A percentile compares a stretch with the other conserved stretches of the same genome.
These are phyloP conservation scores for Redunca redunca DNA, from an alignment of 2,113 vertebrate genomes.

Conservation along the genomic window DNA sequence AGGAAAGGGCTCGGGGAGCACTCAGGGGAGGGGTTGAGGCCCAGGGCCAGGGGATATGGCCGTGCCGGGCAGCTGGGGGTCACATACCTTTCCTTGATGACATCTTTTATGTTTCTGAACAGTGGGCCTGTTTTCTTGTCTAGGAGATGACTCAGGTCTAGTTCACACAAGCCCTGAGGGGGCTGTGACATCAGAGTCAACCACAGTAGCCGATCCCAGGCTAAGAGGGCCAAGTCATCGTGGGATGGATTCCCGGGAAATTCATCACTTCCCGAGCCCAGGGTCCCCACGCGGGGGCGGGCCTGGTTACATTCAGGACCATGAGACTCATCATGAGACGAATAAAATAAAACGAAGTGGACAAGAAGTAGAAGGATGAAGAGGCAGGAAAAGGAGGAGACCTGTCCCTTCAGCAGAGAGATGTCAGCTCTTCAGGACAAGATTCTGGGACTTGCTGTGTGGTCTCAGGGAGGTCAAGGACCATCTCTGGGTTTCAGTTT, in stretches of 20 bases:
- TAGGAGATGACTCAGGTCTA: neutral
- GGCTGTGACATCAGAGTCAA: neutral
- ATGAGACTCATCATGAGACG: neutral
- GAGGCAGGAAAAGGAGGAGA: neutral
- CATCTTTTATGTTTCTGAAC: neutral
- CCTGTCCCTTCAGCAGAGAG: neutral
- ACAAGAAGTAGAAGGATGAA: neutral
- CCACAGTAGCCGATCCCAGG: neutral
- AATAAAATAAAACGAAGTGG: neutral
- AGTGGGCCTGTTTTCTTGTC: neutral
- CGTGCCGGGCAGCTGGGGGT: accelerated
- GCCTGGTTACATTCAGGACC: too few relatives aligned
- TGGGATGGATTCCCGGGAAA: neutral
- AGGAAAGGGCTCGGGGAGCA: accelerated
- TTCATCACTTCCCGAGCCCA: neutral
- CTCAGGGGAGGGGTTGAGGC: accelerated
- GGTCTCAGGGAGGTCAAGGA: neutral
- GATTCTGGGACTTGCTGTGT: neutral
- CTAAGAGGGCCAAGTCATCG: neutral
- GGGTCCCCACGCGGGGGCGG: accelerated
- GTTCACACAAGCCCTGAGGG: neutral
- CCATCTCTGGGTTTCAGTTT: neutral
- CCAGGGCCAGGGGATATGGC: neutral
- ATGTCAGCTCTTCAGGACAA: neutral
- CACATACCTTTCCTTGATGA: neutral